Percentiles rank a stretch among this genome's conserved stretches.
These are phyloP conservation scores for Chaetogeoica ovagalla DNA, from an alignment of 2,888 invertebrate genomes.

Conservation along the genomic window DNA sequence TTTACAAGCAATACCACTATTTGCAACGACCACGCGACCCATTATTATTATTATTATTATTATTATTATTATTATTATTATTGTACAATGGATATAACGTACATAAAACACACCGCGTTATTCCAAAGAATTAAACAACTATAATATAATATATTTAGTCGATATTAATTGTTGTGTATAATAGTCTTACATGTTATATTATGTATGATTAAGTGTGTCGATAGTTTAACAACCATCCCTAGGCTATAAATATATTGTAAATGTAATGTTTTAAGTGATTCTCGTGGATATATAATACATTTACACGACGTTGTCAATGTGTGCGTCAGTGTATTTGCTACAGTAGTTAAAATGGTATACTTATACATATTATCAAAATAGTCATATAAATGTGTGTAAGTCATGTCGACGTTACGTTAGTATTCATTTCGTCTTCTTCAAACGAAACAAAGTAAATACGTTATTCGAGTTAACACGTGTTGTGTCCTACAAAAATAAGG, in stretches of 20 bases:
- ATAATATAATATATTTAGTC: not conserved
- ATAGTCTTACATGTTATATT: not conserved
- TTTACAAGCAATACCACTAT: not conserved
- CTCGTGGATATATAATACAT: not conserved
- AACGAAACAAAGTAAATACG: too few relatives aligned
- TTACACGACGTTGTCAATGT: not conserved
- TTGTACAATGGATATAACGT: not conserved
- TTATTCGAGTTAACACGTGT: too few relatives aligned
- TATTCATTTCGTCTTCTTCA: too few relatives aligned
- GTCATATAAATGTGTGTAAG: too few relatives aligned
- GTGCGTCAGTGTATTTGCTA: not conserved
- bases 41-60: too few relatives aligned
- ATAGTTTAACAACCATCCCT: conserved; percentile 20
- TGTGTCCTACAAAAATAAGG: too few relatives aligned
- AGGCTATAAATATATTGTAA: not conserved
- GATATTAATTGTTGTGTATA: not conserved
- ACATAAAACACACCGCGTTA: not conserved
- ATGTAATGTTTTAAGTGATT: not conserved
- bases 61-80: too few relatives aligned
- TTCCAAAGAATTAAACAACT: not conserved
- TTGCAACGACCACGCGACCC: not conserved
- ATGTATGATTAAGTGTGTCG: conserved; percentile 20
- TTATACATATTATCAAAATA: too few relatives aligned
- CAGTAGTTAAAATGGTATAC: too few relatives aligned
- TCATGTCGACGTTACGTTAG: too few relatives aligned